A percentile compares a stretch with the other conserved stretches of the same genome.
phyloP scores from a whole-genome alignment of 2,797 vertebrate species.

The Hippocampus kuda region DNA sequence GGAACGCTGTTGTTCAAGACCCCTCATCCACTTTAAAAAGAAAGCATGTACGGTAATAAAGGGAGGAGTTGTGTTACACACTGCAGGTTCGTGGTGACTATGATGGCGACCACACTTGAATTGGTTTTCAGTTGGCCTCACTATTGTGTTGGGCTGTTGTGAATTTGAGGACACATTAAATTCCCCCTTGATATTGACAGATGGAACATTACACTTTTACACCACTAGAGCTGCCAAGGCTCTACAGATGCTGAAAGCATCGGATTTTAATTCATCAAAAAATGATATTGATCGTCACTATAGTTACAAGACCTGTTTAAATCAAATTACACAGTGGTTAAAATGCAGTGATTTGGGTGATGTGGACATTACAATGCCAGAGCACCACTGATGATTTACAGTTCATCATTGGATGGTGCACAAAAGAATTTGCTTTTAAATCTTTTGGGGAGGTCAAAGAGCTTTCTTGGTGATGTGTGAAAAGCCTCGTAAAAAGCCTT shows the following conservation, averaged over 20 bases:
- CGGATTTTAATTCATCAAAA: conserved; percentile 43
- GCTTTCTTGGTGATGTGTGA: conserved; percentile 45
- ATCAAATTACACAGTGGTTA: conserved; percentile 57
- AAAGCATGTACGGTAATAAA: conserved; percentile 10
- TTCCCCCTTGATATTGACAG: conserved; percentile 11
- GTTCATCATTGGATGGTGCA: conserved; percentile 49
- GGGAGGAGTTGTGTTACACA: neutral
- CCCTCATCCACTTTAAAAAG: conserved; percentile 15
- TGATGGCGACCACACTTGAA: neutral
- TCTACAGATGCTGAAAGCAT: conserved; percentile 22
- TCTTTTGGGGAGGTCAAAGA: conserved; percentile 43
- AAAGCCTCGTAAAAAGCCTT: conserved; percentile 30
- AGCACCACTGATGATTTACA: conserved; percentile 64
- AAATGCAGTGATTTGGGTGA: conserved; percentile 55
- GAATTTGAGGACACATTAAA: neutral
- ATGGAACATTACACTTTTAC: conserved; percentile 22
- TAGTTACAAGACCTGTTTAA: conserved; percentile 49
- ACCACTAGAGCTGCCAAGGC: conserved; percentile 17
- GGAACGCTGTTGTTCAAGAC: conserved; percentile 47
- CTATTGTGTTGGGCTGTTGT: neutral
- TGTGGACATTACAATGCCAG: conserved; percentile 61
- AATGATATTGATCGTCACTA: conserved; percentile 37
- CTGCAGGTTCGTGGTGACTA: neutral
- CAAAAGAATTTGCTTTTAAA: conserved; percentile 58
- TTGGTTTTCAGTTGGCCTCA: neutral